Evolutionary conservation across 1,140 invertebrate species (phyloP).

Genomic region (Ladona fulva): DNA sequence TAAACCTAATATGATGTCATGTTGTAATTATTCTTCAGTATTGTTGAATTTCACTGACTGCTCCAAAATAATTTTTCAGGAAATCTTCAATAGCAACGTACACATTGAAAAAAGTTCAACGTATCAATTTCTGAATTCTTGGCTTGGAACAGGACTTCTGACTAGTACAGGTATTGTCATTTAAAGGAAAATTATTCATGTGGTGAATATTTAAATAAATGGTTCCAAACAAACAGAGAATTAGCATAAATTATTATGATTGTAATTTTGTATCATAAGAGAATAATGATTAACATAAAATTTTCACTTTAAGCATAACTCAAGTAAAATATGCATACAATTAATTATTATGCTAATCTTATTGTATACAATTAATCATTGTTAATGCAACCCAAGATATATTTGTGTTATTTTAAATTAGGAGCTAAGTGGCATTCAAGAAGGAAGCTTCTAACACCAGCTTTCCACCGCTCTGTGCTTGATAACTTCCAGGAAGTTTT

Average conservation of each 20-base stretch:
- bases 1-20: neutral
- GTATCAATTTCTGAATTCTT: conserved; percentile 42
- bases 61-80: conserved; percentile 23
- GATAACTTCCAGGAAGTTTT: conserved; percentile 77
- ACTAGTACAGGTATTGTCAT: conserved; percentile 30
- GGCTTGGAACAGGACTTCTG: conserved; percentile 41
- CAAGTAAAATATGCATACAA: too few relatives aligned
- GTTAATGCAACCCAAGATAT: too few relatives aligned
- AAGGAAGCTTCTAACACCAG: conserved; percentile 77
- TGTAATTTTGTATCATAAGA: too few relatives aligned
- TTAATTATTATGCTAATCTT: too few relatives aligned
- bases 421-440: conserved; percentile 69
- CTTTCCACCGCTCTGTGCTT: conserved; percentile 83
- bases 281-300: too few relatives aligned
- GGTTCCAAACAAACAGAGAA: too few relatives aligned
- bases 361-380: too few relatives aligned
- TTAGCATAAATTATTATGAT: neutral
- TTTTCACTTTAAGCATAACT: too few relatives aligned
- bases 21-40: neutral
- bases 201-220: too few relatives aligned
- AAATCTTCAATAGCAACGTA: conserved; percentile 40
- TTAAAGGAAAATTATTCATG: too few relatives aligned
- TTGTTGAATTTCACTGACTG: neutral
- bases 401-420: conserved; percentile 31
- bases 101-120: conserved; percentile 41